Conservation (phyloP, 2,113 vertebrate genomes). For the Chauna torquata region DNA sequence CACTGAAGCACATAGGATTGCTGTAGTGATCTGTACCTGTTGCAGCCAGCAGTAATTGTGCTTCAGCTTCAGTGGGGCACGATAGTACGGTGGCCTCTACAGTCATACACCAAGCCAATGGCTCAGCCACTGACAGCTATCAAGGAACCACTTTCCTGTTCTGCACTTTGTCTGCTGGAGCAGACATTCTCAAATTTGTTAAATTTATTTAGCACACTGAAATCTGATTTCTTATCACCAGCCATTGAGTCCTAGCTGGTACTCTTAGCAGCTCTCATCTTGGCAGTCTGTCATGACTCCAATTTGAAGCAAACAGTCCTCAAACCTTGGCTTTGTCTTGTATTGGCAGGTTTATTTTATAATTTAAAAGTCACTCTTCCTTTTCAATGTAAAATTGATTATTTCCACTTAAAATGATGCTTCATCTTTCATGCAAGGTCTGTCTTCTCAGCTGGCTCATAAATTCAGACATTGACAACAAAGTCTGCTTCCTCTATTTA, state of each 20-base stretch:
- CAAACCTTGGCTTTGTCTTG: background rate
- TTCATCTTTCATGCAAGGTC: background rate
- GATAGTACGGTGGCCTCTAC: background rate
- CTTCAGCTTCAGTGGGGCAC: background rate
- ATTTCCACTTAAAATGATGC: constrained; percentile 49
- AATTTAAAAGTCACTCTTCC: background rate
- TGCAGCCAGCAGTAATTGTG: background rate
- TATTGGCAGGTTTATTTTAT: background rate
- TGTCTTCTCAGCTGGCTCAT: constrained; percentile 16
- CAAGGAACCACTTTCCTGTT: background rate
- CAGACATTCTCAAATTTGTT: background rate
- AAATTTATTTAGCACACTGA: background rate
- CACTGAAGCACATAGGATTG: background rate
- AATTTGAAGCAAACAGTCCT: background rate
- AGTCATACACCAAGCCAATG: background rate
- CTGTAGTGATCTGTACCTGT: background rate
- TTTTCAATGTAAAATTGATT: constrained; percentile 27
- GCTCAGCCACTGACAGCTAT: background rate
- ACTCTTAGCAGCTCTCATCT: background rate
- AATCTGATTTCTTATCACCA: background rate
- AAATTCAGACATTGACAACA: constrained; percentile 22
- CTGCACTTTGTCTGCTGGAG: background rate
- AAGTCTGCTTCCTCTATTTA: constrained; percentile 66
- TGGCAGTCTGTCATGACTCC: background rate
- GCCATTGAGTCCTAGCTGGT: background rate